Percentiles rank a stretch among this genome's conserved stretches.
Conservation (phyloP, 2,113 vertebrate genomes). For the Megalops atlanticus region DNA sequence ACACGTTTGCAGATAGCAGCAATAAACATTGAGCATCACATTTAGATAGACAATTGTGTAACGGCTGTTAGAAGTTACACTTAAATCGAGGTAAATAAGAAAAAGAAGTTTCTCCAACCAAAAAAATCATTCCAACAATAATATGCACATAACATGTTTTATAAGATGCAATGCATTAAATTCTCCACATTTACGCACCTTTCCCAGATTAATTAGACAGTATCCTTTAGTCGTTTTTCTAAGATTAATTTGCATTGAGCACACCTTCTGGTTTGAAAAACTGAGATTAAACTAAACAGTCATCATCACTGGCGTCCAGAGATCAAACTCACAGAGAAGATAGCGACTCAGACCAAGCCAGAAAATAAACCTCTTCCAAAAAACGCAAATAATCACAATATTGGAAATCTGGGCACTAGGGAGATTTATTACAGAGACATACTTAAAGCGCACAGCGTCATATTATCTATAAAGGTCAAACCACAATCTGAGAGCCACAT, state of each 20-base stretch:
- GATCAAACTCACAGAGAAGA: background rate
- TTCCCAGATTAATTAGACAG: background rate
- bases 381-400: too few species aligned
- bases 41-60: background rate
- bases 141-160: background rate
- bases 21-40: slow-evolving; percentile 7
- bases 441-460: too few species aligned
- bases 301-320: background rate
- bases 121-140: background rate
- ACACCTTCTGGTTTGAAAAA: slow-evolving; percentile 11
- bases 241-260: slow-evolving; percentile 3
- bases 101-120: slow-evolving; percentile 6
- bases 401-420: too few species aligned
- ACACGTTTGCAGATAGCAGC: slow-evolving; percentile 33
- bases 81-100: too few species aligned
- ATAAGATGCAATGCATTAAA: background rate
- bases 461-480: too few species aligned
- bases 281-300: slow-evolving; percentile 25
- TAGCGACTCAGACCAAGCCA: background rate
- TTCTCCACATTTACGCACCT: background rate
- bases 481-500: too few species aligned
- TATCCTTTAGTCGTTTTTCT: background rate
- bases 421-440: too few species aligned
- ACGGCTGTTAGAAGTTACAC: background rate
- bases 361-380: too few species aligned